Percentiles rank a stretch among this genome's conserved stretches.
phyloP scores from a whole-genome alignment of 1,140 invertebrate genomes.

The Brachionus asplanchnoidis region DNA sequence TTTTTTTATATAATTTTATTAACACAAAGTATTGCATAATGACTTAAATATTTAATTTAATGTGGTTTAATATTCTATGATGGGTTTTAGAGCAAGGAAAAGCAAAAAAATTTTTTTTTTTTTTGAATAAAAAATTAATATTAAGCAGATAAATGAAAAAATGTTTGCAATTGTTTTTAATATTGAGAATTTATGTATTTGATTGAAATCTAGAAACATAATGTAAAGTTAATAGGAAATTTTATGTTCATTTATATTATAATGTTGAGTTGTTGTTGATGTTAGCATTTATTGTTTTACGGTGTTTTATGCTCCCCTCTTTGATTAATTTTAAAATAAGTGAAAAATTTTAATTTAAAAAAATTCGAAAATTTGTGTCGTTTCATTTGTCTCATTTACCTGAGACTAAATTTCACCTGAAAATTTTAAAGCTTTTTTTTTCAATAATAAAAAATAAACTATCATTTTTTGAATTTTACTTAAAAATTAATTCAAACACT shows the following conservation, averaged over 20 bases:
- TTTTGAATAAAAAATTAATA: not conserved
- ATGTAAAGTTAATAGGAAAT: not conserved
- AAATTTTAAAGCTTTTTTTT: not conserved
- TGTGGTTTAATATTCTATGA: not conserved
- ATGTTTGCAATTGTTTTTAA: constrained; percentile 10
- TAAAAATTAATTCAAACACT: not conserved
- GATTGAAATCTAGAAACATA: constrained; percentile 20
- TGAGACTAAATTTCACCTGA: not conserved
- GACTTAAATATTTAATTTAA: not conserved
- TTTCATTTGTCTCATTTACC: not conserved
- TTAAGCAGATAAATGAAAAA: constrained; percentile 13
- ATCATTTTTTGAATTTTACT: too few relatives aligned
- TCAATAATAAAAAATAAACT: not conserved
- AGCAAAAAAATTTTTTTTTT: not conserved
- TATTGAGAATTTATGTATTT: not conserved
- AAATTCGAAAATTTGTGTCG: not conserved
- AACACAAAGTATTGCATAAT: not conserved
- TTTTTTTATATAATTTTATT: not conserved
- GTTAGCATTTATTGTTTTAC: not conserved
- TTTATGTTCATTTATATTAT: not conserved
- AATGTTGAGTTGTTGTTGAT: not conserved
- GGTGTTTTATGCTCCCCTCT: not conserved
- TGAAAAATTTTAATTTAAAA: not conserved
- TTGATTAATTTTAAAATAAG: not conserved
- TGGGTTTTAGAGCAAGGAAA: not conserved